Conservation (phyloP, 2,888 invertebrate species). For the Thyatira batis region DNA sequence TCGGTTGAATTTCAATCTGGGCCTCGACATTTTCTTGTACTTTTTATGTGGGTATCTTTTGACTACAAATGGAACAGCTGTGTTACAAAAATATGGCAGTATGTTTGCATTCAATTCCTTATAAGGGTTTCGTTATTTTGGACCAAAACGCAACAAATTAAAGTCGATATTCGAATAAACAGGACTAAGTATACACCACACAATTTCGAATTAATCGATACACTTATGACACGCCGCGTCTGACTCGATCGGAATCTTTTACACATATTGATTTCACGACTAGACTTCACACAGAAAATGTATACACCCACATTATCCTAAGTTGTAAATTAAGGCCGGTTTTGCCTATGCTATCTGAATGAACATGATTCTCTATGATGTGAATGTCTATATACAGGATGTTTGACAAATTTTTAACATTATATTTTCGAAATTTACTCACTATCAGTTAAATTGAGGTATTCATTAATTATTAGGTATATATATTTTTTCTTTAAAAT, state of each 20-base stretch:
- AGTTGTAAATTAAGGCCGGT: slow-evolving; percentile 72
- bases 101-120: slow-evolving; percentile 77
- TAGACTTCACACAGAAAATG: slow-evolving; percentile 37
- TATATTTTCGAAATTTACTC: slow-evolving; percentile 45
- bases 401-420: slow-evolving; percentile 63
- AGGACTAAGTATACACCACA: background rate
- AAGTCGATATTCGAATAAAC: background rate
- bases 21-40: slow-evolving; percentile 46
- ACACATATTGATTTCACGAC: slow-evolving; percentile 17
- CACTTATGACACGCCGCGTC: slow-evolving; percentile 15
- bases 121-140: slow-evolving; percentile 36
- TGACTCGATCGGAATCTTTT: slow-evolving; percentile 8
- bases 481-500: slow-evolving; percentile 26
- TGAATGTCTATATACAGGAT: slow-evolving; percentile 68
- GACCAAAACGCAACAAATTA: slow-evolving; percentile 31
- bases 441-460: slow-evolving; percentile 56
- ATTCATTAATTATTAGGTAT: slow-evolving; percentile 47
- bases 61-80: slow-evolving; percentile 39
- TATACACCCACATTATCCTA: slow-evolving; percentile 52
- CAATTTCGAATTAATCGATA: slow-evolving; percentile 16
- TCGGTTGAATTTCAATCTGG: slow-evolving; percentile 4
- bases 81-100: slow-evolving; percentile 77
- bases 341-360: slow-evolving; percentile 75
- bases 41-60: slow-evolving; percentile 46
- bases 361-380: slow-evolving; percentile 54